Evolutionary conservation across 2,888 invertebrate genomes (phyloP).

Genomic region (Aspidiotus destructor): DNA sequence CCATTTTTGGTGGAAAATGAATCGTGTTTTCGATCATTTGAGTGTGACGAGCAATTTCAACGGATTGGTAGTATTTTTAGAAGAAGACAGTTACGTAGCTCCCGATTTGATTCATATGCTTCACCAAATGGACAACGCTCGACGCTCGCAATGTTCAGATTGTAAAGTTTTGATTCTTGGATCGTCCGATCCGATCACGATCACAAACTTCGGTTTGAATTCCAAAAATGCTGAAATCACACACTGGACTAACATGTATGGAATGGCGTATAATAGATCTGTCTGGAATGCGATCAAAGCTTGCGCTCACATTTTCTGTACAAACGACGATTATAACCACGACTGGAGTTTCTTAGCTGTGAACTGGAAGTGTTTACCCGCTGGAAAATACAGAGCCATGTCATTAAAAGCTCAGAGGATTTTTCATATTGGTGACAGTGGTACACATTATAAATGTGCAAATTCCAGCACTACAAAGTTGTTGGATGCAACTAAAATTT

Average conservation of each 20-base stretch:
- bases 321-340: conserved; percentile 99
- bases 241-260: conserved; percentile 98
- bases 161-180: conserved; percentile 90
- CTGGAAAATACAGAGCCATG: conserved; percentile 47
- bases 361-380: conserved; percentile 75
- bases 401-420: conserved; percentile 87
- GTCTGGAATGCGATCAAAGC: conserved; percentile 76
- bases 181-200: conserved; percentile 70
- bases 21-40: conserved; percentile 83
- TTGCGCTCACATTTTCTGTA: conserved; percentile 79
- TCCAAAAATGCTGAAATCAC: conserved; percentile 71
- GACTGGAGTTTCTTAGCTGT: conserved; percentile 93
- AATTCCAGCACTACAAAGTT: too few relatives aligned
- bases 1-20: conserved; percentile 99
- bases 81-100: conserved; percentile 95
- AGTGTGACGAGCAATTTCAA: conserved; percentile 59
- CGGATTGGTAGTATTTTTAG: conserved; percentile 81
- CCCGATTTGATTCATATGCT: conserved; percentile 89
- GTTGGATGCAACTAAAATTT: too few relatives aligned
- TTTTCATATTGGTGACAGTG: conserved; percentile 85
- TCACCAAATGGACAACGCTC: conserved; percentile 64
- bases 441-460: too few relatives aligned
- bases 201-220: conserved; percentile 72
- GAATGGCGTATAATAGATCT: conserved; percentile 83
- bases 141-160: conserved; percentile 67